These are phyloP conservation scores for Chinchilla lanigera DNA, from an alignment of 2,113 vertebrate species.

Conservation along the genomic window DNA sequence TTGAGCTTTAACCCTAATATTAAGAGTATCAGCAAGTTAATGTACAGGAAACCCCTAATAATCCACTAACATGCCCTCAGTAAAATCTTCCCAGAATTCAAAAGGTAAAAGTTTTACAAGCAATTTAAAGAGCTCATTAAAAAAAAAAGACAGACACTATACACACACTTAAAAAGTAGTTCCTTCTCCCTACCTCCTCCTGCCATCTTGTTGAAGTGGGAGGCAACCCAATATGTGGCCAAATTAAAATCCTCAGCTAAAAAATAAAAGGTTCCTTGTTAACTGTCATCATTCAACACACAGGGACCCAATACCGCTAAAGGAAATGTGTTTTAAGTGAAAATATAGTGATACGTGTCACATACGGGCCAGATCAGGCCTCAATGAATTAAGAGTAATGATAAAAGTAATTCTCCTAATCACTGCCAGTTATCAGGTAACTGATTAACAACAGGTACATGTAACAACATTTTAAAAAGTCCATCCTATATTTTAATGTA, in stretches of 20 bases:
- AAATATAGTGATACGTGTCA: neutral
- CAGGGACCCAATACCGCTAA: neutral
- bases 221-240: neutral
- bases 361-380: neutral
- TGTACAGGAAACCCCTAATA: neutral
- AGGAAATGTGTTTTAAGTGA: neutral
- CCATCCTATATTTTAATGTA: neutral
- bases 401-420: neutral
- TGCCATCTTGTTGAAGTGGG: neutral
- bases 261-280: neutral
- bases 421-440: neutral
- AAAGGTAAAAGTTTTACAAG: neutral
- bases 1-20: neutral
- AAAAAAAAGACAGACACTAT: neutral
- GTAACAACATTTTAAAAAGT: neutral
- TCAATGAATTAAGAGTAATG: neutral
- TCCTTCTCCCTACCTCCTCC: neutral
- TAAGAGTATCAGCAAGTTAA: neutral
- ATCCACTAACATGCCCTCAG: neutral
- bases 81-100: neutral
- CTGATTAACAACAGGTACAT: neutral
- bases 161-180: neutral
- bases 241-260: neutral
- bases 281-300: neutral
- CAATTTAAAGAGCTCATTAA: neutral